phyloP scores from a whole-genome alignment of 2,888 invertebrate species.

The Odiellus spinosus region DNA sequence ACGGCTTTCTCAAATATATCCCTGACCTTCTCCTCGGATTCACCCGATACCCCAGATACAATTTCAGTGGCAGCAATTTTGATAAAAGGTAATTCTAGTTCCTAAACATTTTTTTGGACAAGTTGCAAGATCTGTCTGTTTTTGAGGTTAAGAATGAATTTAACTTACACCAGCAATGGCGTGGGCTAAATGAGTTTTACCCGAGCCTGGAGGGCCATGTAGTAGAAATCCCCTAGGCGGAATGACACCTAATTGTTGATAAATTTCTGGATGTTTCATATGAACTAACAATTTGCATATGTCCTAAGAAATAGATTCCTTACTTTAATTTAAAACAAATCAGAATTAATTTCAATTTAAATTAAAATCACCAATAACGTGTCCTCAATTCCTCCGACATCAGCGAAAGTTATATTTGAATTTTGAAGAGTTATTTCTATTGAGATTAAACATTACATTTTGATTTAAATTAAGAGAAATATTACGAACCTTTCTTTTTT shows the following conservation, averaged over 20 bases:
- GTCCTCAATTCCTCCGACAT: constrained; percentile 65
- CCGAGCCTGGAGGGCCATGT: constrained; percentile 93
- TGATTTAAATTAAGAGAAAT: background rate
- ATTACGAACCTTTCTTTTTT: too few species aligned
- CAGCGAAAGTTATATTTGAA: constrained; percentile 42
- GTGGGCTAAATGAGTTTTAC: constrained; percentile 40
- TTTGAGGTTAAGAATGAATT: too few species aligned
- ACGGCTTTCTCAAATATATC: constrained; percentile 75
- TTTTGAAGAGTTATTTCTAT: constrained; percentile 18
- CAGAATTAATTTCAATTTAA: constrained; percentile 5
- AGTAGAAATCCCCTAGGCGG: constrained; percentile 79
- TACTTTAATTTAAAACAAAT: constrained; percentile 16
- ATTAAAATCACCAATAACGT: constrained; percentile 45
- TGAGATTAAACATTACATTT: constrained; percentile 4
- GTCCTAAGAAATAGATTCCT: constrained; percentile 31
- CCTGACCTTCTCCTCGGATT: constrained; percentile 64
- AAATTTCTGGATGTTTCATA: constrained; percentile 79
- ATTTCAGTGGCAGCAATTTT: constrained; percentile 82
- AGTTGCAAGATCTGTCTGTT: too few species aligned
- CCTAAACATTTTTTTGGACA: constrained; percentile 34
- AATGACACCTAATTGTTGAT: constrained; percentile 60
- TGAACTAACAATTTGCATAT: constrained; percentile 63
- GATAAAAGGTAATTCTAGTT: constrained; percentile 64
- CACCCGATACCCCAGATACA: constrained; percentile 85
- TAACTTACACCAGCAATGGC: constrained; percentile 34